Conservation (phyloP, 2,797 vertebrate species). For the Clarias pachynema region DNA sequence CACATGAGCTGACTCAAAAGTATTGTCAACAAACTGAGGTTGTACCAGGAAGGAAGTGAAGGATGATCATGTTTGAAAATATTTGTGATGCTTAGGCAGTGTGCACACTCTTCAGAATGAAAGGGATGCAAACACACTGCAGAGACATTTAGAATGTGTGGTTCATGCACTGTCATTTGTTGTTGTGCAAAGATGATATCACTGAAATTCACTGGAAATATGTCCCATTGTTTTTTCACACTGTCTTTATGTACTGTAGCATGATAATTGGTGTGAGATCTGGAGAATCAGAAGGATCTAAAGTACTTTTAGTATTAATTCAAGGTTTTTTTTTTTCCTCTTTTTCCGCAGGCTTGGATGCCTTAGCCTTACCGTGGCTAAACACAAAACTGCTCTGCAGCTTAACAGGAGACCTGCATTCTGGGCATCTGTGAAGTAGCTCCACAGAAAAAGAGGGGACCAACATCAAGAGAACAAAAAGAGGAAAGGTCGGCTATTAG, state of each 20-base stretch:
- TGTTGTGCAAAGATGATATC: not conserved
- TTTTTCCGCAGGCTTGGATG: slow-evolving; percentile 66
- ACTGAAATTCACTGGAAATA: slow-evolving; percentile 3
- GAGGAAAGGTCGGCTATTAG: not conserved
- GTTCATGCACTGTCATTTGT: slow-evolving; percentile 13
- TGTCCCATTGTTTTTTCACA: slow-evolving; percentile 40
- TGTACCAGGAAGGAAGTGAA: not conserved
- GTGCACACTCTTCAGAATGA: not conserved
- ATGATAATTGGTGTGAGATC: slow-evolving; percentile 46
- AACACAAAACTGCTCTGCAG: not conserved
- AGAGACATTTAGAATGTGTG: slow-evolving; percentile 1
- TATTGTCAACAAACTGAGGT: slow-evolving; percentile 7
- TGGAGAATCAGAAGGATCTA: slow-evolving; percentile 18
- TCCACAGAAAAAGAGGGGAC: not conserved
- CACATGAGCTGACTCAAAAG: slow-evolving; percentile 4
- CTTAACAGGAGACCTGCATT: slow-evolving; percentile 26
- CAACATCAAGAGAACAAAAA: slow-evolving; percentile 11
- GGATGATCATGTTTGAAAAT: slow-evolving; percentile 12
- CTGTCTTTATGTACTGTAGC: slow-evolving; percentile 46
- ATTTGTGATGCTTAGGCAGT: slow-evolving; percentile 14
- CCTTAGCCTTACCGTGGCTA: slow-evolving; percentile 53
- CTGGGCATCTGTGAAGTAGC: slow-evolving; percentile 36
- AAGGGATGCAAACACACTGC: not conserved
- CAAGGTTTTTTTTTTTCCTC: slow-evolving; percentile 44
- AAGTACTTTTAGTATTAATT: slow-evolving; percentile 42